Percentiles rank a stretch among this genome's conserved stretches.
These are phyloP conservation scores for Nymphicus hollandicus DNA, from an alignment of 2,113 vertebrate species.

Conservation along the genomic window DNA sequence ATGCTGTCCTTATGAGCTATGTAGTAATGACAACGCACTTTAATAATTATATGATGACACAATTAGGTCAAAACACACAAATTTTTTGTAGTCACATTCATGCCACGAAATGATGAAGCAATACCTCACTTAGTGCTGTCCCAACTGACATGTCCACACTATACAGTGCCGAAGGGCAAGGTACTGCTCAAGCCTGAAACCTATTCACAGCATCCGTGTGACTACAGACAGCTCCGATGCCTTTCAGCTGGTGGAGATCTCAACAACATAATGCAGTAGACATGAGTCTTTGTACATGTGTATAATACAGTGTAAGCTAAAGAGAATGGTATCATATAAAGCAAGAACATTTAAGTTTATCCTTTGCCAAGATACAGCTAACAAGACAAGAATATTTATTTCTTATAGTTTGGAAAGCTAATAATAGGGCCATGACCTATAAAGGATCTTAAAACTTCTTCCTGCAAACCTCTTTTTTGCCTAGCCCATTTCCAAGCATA, in stretches of 20 bases:
- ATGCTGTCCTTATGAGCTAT: background rate
- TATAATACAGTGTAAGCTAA: background rate
- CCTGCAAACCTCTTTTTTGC: background rate
- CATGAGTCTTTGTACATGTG: background rate
- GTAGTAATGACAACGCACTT: background rate
- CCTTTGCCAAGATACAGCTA: background rate
- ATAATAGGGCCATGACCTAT: background rate
- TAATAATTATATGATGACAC: background rate
- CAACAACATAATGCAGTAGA: background rate
- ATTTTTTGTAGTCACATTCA: background rate
- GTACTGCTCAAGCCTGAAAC: background rate
- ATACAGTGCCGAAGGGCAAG: accelerated
- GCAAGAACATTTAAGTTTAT: background rate
- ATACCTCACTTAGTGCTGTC: background rate
- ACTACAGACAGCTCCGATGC: background rate
- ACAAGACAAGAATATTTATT: background rate
- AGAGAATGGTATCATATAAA: background rate
- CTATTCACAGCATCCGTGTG: background rate
- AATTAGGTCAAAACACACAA: background rate
- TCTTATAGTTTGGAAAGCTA: background rate
- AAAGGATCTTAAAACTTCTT: background rate
- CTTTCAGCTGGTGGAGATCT: background rate
- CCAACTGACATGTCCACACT: background rate
- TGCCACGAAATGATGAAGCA: background rate
- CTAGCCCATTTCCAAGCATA: background rate